Evolutionary conservation across 2,797 vertebrate genomes (phyloP).

Genomic region (Odontamblyopus rebecca): DNA sequence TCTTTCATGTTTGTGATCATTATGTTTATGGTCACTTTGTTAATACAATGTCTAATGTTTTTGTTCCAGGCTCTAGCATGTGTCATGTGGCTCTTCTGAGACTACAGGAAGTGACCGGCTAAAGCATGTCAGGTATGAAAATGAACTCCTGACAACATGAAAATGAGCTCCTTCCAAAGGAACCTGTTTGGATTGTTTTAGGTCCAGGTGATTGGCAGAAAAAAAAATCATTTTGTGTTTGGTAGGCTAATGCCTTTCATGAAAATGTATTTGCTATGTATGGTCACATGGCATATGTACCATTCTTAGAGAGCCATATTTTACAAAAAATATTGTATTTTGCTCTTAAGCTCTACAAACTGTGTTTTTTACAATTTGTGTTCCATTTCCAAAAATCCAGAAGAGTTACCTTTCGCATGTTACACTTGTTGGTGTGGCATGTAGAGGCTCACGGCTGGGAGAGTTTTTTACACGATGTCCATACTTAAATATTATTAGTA

Average conservation of each 20-base stretch:
- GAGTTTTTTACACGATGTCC: constrained; percentile 40
- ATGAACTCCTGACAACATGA: neutral
- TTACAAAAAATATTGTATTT: no score
- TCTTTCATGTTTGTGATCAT: neutral
- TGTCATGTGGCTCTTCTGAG: neutral
- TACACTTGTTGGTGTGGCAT: constrained; percentile 65
- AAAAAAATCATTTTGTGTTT: neutral
- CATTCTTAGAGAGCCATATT: no score
- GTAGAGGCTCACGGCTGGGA: constrained; percentile 39
- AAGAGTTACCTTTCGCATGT: constrained; percentile 22
- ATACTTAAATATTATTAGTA: constrained; percentile 23
- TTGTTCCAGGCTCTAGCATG: neutral
- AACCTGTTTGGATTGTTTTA: no score
- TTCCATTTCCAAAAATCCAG: neutral
- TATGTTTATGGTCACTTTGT: neutral
- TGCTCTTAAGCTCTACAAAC: no score
- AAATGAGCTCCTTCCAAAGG: constrained; percentile 14
- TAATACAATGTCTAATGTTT: neutral
- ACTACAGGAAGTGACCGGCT: neutral
- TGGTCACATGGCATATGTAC: no score
- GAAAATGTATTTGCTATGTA: neutral
- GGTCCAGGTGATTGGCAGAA: neutral
- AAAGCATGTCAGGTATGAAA: neutral
- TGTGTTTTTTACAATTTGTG: neutral
- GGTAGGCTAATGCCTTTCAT: no score